phyloP scores from a whole-genome alignment of 1,140 invertebrate genomes.

The Lutraria rhynchaena region DNA sequence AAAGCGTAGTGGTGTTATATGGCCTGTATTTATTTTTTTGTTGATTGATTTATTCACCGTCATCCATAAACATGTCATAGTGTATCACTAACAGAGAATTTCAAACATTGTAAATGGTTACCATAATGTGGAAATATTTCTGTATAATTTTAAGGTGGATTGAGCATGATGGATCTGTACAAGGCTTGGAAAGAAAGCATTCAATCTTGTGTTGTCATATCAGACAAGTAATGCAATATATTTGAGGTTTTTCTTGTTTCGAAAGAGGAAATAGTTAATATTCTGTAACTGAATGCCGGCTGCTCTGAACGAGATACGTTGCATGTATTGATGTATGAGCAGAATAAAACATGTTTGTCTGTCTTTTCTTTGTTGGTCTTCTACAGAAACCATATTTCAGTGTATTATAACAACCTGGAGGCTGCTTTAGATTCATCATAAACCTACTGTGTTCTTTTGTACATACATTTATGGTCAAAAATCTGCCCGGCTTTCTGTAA shows the following conservation, averaged over 20 bases:
- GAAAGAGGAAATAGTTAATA: constrained; percentile 43
- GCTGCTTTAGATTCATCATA: no score
- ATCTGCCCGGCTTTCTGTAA: no score
- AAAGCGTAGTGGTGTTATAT: constrained; percentile 16
- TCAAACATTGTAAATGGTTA: constrained; percentile 23
- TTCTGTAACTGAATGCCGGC: constrained; percentile 18
- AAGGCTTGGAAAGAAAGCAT: constrained; percentile 5
- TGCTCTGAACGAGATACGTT: constrained; percentile 26
- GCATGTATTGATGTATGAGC: background rate
- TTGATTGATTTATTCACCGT: constrained; percentile 36
- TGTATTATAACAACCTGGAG: no score
- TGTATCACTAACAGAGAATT: constrained; percentile 42
- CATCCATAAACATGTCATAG: constrained; percentile 43
- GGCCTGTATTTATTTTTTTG: constrained; percentile 20
- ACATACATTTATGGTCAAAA: no score
- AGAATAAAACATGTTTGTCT: no score
- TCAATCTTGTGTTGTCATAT: constrained; percentile 42
- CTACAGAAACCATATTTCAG: no score
- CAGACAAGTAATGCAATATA: constrained; percentile 37
- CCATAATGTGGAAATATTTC: constrained; percentile 23
- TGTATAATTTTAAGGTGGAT: constrained; percentile 43
- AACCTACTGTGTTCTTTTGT: no score
- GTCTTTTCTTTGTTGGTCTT: no score
- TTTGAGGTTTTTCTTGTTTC: constrained; percentile 14
- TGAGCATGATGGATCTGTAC: constrained; percentile 21